These are phyloP conservation scores for Cheilosia scutellata DNA, from an alignment of 2,888 invertebrate genomes.

Conservation along the genomic window DNA sequence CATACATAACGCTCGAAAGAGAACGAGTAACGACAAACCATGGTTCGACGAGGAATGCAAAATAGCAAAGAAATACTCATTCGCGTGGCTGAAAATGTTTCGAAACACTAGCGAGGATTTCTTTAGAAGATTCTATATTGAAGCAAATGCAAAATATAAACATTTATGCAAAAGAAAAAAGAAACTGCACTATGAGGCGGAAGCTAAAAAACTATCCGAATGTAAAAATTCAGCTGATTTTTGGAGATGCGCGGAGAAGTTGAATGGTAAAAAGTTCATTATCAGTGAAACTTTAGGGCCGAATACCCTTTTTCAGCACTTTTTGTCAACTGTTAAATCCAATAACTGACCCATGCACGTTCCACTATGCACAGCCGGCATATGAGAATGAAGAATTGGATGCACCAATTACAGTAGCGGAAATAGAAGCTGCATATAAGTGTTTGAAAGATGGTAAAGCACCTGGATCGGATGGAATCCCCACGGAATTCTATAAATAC, in stretches of 20 bases:
- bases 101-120: background rate
- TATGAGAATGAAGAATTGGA: background rate
- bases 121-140: background rate
- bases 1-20: background rate
- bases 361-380: background rate
- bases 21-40: background rate
- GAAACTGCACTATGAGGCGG: background rate
- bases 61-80: background rate
- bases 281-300: background rate
- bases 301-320: background rate
- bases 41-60: conserved; percentile 1
- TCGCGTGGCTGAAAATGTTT: background rate
- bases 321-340: background rate
- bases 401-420: too few relatives aligned
- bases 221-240: background rate
- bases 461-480: too few relatives aligned
- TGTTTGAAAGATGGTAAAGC: too few relatives aligned
- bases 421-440: too few relatives aligned
- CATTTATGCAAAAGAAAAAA: background rate
- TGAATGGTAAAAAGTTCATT: background rate
- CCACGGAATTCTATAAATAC: too few relatives aligned
- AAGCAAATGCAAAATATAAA: background rate
- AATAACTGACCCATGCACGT: background rate
- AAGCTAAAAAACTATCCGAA: background rate
- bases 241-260: background rate